Evolutionary conservation across 2,888 invertebrate species (phyloP).

Genomic region (Metalampra italica): DNA sequence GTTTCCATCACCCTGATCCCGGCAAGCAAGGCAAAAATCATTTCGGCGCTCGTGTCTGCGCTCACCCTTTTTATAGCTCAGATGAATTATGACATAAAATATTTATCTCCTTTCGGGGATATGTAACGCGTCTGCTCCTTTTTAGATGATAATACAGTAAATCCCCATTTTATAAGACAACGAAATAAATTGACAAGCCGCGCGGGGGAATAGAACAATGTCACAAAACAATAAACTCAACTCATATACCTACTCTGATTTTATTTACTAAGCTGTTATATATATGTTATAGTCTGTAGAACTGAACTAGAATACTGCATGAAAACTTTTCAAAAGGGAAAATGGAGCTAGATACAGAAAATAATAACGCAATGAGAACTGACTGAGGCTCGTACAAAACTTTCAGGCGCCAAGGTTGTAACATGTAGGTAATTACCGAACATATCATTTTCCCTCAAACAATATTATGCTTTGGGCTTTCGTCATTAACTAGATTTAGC

Average conservation of each 20-base stretch:
- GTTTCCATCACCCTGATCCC: slow-evolving; percentile 31
- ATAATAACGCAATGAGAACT: slow-evolving; percentile 16
- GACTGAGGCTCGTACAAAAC: slow-evolving; percentile 11
- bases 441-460: slow-evolving; percentile 16
- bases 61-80: slow-evolving; percentile 63
- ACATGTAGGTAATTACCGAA: slow-evolving; percentile 13
- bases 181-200: slow-evolving; percentile 46
- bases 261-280: too few relatives aligned
- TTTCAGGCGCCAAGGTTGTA: slow-evolving; percentile 5
- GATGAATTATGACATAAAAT: slow-evolving; percentile 72
- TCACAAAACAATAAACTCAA: slow-evolving; percentile 24
- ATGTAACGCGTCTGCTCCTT: slow-evolving; percentile 59
- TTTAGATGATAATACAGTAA: slow-evolving; percentile 60
- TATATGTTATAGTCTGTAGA: too few relatives aligned
- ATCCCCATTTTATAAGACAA: slow-evolving; percentile 52
- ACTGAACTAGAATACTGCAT: too few relatives aligned
- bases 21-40: slow-evolving; percentile 47
- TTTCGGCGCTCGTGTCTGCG: slow-evolving; percentile 47
- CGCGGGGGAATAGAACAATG: slow-evolving; percentile 19
- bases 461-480: slow-evolving; percentile 29
- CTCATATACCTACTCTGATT: neutral
- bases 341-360: slow-evolving; percentile 4
- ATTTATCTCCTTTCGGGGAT: slow-evolving; percentile 65
- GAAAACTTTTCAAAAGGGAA: too few relatives aligned
- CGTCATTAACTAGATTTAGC: slow-evolving; percentile 39